Conservation (phyloP, 2,888 invertebrate genomes). For the Chymomyza procnemis region DNA sequence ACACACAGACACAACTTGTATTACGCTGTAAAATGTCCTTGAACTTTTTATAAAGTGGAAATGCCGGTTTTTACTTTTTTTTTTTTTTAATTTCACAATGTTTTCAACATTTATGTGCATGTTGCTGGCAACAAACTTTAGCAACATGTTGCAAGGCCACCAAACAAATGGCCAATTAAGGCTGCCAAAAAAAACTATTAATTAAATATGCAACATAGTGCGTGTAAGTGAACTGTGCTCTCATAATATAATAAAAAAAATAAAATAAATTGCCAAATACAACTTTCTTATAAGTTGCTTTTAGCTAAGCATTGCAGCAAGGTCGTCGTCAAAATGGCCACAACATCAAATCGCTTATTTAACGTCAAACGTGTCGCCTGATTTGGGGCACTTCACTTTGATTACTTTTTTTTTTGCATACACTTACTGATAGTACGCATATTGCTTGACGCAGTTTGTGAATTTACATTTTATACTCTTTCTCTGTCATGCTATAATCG, state of each 20-base stretch:
- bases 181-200: background rate
- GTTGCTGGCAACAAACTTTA: background rate
- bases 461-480: no score
- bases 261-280: background rate
- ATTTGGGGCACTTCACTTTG: background rate
- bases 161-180: background rate
- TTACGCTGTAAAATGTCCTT: conserved; percentile 44
- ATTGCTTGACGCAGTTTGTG: background rate
- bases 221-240: background rate
- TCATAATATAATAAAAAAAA: background rate
- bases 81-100: background rate
- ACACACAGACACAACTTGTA: conserved; percentile 38
- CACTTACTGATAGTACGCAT: background rate
- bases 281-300: background rate
- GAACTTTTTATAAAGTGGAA: conserved; percentile 47
- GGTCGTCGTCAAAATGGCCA: background rate
- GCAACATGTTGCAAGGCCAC: background rate
- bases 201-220: background rate
- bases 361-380: background rate
- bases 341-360: no score
- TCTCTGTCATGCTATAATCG: no score
- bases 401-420: background rate
- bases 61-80: background rate
- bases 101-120: background rate
- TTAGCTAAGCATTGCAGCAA: background rate